These are phyloP conservation scores for Epistrophella euchroma DNA, from an alignment of 2,888 invertebrate genomes.

Conservation along the genomic window DNA sequence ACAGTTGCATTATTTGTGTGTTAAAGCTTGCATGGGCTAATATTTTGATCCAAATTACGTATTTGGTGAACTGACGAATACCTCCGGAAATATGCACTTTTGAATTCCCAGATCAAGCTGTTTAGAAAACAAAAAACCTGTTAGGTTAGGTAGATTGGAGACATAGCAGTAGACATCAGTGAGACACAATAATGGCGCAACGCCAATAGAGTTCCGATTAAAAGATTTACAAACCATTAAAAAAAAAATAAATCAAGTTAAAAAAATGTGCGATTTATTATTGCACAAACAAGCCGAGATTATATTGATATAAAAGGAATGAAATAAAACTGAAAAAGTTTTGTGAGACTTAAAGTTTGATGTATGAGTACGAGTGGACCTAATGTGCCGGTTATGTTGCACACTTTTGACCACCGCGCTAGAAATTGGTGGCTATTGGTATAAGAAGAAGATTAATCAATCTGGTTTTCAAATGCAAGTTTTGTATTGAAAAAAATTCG, in stretches of 20 bases:
- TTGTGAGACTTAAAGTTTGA: not conserved
- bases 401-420: not conserved
- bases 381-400: not conserved
- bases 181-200: constrained; percentile 10
- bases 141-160: not conserved
- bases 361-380: not conserved
- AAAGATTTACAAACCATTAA: constrained; percentile 1
- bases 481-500: too few relatives aligned
- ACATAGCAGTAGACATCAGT: not conserved
- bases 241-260: constrained; percentile 7
- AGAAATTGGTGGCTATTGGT: not conserved
- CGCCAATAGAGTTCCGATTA: constrained; percentile 15
- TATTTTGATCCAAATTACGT: not conserved
- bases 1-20: not conserved
- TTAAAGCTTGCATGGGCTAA: not conserved
- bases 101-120: not conserved
- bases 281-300: not conserved
- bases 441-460: not conserved
- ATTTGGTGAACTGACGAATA: not conserved
- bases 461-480: too few relatives aligned
- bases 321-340: not conserved
- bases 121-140: not conserved
- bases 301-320: not conserved
- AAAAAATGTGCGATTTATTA: constrained; percentile 2
- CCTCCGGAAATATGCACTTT: constrained; percentile 1